Conservation (phyloP, 2,888 invertebrate genomes). For the Cheilosia grossa region DNA sequence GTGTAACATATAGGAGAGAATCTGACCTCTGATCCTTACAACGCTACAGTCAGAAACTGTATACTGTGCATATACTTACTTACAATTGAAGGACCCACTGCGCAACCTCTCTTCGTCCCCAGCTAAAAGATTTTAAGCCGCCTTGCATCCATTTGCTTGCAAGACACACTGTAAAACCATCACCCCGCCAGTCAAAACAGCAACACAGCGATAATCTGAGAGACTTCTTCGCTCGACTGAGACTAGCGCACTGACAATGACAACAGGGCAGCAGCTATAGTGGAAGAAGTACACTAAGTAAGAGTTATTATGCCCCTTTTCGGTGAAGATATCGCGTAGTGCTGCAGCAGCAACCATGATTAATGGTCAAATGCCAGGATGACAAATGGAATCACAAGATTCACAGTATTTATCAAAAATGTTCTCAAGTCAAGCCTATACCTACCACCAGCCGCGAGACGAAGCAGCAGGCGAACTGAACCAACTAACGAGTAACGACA, state of each 20-base stretch:
- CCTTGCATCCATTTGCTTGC: neutral
- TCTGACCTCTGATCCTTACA: too few species aligned
- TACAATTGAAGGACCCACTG: too few species aligned
- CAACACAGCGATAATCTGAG: constrained; percentile 59
- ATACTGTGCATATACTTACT: too few species aligned
- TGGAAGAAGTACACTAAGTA: constrained; percentile 42
- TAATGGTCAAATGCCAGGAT: constrained; percentile 78
- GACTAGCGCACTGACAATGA: constrained; percentile 19
- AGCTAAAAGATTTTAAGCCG: neutral
- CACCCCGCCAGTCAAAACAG: constrained; percentile 35
- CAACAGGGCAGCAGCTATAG: constrained; percentile 10
- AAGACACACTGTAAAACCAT: constrained; percentile 51
- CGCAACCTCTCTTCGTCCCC: too few species aligned
- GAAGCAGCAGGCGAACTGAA: constrained; percentile 13
- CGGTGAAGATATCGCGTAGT: constrained; percentile 64
- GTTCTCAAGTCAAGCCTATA: constrained; percentile 68
- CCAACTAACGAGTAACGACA: constrained; percentile 23
- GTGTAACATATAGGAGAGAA: too few species aligned
- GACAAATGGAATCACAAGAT: constrained; percentile 79
- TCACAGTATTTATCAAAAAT: constrained; percentile 78
- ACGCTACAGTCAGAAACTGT: too few species aligned
- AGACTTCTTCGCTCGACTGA: constrained; percentile 58
- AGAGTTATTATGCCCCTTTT: constrained; percentile 65
- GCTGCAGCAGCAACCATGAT: constrained; percentile 75
- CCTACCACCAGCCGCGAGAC: constrained; percentile 50